Evolutionary conservation across 2,888 invertebrate species (phyloP).

Genomic region (Oegoconia quadripuncta): DNA sequence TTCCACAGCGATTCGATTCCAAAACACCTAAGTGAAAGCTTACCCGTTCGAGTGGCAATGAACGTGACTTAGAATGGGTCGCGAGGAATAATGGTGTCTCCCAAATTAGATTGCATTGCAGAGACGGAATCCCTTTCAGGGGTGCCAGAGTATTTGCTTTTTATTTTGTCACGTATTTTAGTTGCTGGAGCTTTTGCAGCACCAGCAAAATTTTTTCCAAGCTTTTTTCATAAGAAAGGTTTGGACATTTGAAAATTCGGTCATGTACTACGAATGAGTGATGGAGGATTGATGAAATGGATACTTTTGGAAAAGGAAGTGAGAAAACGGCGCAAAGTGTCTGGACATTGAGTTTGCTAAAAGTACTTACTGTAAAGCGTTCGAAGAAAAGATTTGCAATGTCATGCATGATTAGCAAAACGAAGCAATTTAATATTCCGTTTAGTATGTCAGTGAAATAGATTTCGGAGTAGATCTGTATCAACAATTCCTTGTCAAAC

Average conservation of each 20-base stretch:
- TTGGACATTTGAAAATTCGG: neutral
- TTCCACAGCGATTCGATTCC: slow-evolving; percentile 33
- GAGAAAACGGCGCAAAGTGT: too few species aligned
- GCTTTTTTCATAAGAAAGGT: too few species aligned
- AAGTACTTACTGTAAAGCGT: too few species aligned
- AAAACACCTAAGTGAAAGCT: slow-evolving; percentile 37
- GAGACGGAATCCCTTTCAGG: slow-evolving; percentile 33
- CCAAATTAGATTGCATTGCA: slow-evolving; percentile 48
- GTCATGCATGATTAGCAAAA: too few species aligned
- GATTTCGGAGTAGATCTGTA: too few species aligned
- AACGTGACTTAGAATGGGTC: slow-evolving; percentile 44
- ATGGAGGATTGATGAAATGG: slow-evolving; percentile 3
- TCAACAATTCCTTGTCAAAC: too few species aligned
- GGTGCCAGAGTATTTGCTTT: slow-evolving; percentile 37
- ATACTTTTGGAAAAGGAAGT: too few species aligned
- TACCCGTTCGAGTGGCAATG: slow-evolving; percentile 36
- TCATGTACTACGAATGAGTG: slow-evolving; percentile 1
- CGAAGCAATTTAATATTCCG: too few species aligned
- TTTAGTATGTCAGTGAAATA: too few species aligned
- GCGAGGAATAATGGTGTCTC: slow-evolving; percentile 43
- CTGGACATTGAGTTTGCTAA: too few species aligned
- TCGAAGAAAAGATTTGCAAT: too few species aligned
- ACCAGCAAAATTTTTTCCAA: neutral
- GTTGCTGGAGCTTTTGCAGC: slow-evolving; percentile 4
- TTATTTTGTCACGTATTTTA: slow-evolving; percentile 37